A percentile compares a stretch with the other conserved stretches of the same genome.
Evolutionary conservation across 2,888 invertebrate genomes (phyloP).

Genomic region (Drosophila testacea): DNA sequence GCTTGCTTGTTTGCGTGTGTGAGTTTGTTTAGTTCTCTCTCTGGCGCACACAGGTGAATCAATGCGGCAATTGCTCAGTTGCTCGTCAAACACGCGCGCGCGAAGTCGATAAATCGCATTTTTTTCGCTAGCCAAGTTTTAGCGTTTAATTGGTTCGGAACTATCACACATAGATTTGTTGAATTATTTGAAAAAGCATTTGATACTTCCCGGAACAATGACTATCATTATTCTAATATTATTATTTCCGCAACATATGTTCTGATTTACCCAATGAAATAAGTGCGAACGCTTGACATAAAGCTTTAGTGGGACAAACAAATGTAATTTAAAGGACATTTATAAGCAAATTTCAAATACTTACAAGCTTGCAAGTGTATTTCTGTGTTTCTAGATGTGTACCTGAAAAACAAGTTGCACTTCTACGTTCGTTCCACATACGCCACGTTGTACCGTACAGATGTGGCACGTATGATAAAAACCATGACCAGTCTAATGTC

Average conservation of each 20-base stretch:
- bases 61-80: conserved; percentile 54
- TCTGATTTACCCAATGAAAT: conserved; percentile 13
- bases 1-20: background rate
- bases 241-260: conserved; percentile 1
- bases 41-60: conserved; percentile 24
- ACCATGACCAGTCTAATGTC: conserved; percentile 53
- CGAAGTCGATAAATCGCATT: conserved; percentile 29
- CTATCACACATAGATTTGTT: conserved; percentile 18
- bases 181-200: conserved; percentile 34
- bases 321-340: conserved; percentile 20
- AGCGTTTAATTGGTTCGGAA: conserved; percentile 40
- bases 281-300: conserved; percentile 19
- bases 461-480: conserved; percentile 31
- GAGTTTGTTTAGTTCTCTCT: conserved; percentile 32
- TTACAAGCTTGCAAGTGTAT: background rate
- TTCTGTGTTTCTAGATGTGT: conserved; percentile 13
- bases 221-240: background rate
- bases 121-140: conserved; percentile 33
- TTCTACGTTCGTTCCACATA: conserved; percentile 24
- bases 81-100: conserved; percentile 55
- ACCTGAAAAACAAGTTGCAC: conserved; percentile 41
- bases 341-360: conserved; percentile 2
- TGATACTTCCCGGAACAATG: conserved; percentile 26
- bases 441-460: conserved; percentile 41
- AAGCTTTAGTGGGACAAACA: background rate